These are phyloP conservation scores for Acronicta aceris DNA, from an alignment of 2,888 invertebrate species.

Conservation along the genomic window DNA sequence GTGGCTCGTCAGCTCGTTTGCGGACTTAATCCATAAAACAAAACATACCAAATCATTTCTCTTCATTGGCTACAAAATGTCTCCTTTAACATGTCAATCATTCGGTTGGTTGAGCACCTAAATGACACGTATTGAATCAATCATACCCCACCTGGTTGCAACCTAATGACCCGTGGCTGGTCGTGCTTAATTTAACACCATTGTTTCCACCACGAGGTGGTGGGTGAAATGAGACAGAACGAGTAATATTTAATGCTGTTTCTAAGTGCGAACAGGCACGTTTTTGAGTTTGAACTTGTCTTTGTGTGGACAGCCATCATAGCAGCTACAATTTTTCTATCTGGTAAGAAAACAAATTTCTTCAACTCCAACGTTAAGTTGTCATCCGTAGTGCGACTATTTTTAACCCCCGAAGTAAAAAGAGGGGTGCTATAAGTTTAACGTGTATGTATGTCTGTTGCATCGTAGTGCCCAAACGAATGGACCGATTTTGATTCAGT, in stretches of 20 bases:
- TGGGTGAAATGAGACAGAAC: conserved; percentile 59
- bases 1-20: too few species aligned
- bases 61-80: conserved; percentile 8
- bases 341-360: too few species aligned
- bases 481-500: too few species aligned
- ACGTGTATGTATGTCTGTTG: too few species aligned
- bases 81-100: conserved; percentile 41
- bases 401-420: too few species aligned
- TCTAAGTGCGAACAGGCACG: not conserved
- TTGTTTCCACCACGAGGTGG: conserved; percentile 66
- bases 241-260: conserved; percentile 22
- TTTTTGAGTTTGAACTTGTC: not conserved
- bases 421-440: too few species aligned
- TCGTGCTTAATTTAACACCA: conserved; percentile 78
- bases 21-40: too few species aligned
- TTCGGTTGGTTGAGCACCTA: conserved; percentile 63
- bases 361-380: too few species aligned
- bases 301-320: too few species aligned
- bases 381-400: too few species aligned
- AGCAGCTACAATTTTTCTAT: too few species aligned
- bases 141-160: conserved; percentile 72
- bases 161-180: conserved; percentile 77
- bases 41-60: conserved; percentile 11
- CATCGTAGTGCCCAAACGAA: too few species aligned
- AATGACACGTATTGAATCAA: conserved; percentile 73